phyloP scores from a whole-genome alignment of 2,888 invertebrate species.

The Yponomeuta malinellus region DNA sequence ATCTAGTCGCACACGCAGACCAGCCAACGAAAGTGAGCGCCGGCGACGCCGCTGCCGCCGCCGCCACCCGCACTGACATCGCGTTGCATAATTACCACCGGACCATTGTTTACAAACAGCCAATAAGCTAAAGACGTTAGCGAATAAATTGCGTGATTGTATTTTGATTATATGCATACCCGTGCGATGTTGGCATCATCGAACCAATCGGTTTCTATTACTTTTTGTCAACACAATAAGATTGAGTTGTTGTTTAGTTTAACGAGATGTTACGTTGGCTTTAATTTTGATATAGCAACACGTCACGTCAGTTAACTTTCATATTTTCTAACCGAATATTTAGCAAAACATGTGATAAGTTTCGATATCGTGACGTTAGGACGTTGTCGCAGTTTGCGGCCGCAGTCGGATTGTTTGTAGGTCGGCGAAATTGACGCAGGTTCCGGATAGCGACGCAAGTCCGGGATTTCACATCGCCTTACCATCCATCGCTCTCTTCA shows the following conservation, averaged over 20 bases:
- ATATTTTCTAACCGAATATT: constrained; percentile 3
- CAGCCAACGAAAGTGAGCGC: constrained; percentile 66
- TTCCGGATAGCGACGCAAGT: constrained; percentile 16
- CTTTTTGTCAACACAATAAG: constrained; percentile 10
- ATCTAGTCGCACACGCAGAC: constrained; percentile 26
- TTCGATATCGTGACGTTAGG: neutral
- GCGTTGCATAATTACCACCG: constrained; percentile 70
- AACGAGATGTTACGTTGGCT: neutral
- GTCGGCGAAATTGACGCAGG: constrained; percentile 52
- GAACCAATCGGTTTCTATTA: constrained; percentile 1
- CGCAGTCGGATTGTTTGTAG: constrained; percentile 44
- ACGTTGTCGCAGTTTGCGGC: constrained; percentile 27
- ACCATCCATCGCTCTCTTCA: constrained; percentile 34
- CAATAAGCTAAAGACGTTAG: constrained; percentile 49
- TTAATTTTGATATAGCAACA: neutral
- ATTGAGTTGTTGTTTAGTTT: constrained; percentile 8
- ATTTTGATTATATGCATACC: constrained; percentile 43
- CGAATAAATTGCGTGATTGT: constrained; percentile 55
- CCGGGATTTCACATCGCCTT: constrained; percentile 36
- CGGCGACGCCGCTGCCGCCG: constrained; percentile 26
- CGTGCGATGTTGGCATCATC: constrained; percentile 13
- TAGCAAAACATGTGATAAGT: neutral
- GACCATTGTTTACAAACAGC: constrained; percentile 72
- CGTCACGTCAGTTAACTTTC: neutral
- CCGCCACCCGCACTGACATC: constrained; percentile 46